These are phyloP conservation scores for Phocides pigmalion DNA, from an alignment of 1,140 invertebrate genomes.

Conservation along the genomic window DNA sequence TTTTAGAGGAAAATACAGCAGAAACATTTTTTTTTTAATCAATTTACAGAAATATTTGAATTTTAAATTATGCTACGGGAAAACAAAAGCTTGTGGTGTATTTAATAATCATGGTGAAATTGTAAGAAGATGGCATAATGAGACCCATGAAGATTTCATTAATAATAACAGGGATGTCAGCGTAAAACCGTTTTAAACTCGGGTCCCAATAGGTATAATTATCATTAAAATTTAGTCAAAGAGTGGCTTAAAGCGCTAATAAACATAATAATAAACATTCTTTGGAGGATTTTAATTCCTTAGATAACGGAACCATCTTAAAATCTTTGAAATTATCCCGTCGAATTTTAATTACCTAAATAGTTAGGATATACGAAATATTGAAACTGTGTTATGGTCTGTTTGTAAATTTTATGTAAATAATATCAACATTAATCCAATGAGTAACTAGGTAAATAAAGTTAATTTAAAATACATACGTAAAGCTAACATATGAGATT, in stretches of 20 bases:
- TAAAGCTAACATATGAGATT: conserved; percentile 22
- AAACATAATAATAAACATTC: conserved; percentile 1
- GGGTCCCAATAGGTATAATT: conserved; percentile 10
- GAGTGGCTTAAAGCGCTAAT: conserved; percentile 24
- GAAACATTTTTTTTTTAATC: no score
- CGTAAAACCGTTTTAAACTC: conserved; percentile 7
- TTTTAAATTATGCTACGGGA: no score
- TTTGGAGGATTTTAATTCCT: conserved; percentile 4
- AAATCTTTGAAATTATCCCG: conserved; percentile 43
- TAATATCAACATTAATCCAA: conserved; percentile 49
- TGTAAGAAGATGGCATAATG: no score
- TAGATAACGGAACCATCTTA: conserved; percentile 29
- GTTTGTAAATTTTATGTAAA: conserved; percentile 72
- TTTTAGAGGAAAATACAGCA: no score
- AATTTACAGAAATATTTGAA: no score
- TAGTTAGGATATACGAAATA: conserved; percentile 71
- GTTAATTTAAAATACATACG: conserved; percentile 33
- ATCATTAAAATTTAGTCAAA: conserved; percentile 29
- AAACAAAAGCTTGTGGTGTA: no score
- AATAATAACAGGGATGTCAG: neutral
- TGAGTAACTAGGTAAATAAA: conserved; percentile 42
- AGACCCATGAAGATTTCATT: no score
- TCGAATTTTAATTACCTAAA: conserved; percentile 52
- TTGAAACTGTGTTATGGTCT: conserved; percentile 59
- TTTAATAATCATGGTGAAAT: no score